phyloP scores from a whole-genome alignment of 1,140 invertebrate species.

The Agrypnia vestita region DNA sequence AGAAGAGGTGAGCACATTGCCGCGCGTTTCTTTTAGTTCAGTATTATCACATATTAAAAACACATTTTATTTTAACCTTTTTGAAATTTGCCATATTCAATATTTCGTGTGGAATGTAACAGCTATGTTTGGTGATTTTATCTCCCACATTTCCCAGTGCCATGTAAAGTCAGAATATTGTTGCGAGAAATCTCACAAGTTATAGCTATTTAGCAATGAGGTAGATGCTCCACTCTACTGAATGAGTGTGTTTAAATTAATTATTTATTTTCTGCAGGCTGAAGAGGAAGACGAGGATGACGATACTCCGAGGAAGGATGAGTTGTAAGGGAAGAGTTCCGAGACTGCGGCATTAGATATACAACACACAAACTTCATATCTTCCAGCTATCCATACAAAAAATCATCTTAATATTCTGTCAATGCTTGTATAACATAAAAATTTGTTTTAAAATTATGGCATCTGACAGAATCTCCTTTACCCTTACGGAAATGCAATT shows the following conservation, averaged over 20 bases:
- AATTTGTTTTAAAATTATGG: not conserved
- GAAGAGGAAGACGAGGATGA: slow-evolving; percentile 80
- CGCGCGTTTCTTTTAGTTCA: not conserved
- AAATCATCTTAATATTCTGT: not conserved
- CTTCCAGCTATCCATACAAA: slow-evolving; percentile 2
- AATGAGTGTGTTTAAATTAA: too few species aligned
- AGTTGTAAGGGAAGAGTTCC: slow-evolving; percentile 73
- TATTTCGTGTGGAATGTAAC: too few species aligned
- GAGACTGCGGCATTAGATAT: slow-evolving; percentile 35
- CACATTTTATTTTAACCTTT: too few species aligned
- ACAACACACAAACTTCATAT: slow-evolving; percentile 30
- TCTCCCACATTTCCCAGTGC: too few species aligned
- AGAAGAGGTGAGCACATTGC: slow-evolving; percentile 73
- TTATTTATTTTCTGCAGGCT: slow-evolving; percentile 65
- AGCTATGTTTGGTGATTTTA: too few species aligned
- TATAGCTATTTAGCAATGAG: too few species aligned
- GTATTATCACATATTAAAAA: too few species aligned
- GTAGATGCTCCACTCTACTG: too few species aligned
- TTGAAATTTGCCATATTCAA: too few species aligned
- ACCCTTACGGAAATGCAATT: not conserved
- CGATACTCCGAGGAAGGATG: slow-evolving; percentile 78
- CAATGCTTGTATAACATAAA: not conserved
- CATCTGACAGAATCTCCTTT: not conserved
- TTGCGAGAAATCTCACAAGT: too few species aligned
- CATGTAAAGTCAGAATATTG: too few species aligned